Evolutionary conservation across 2,113 vertebrate species (phyloP), one percentile per base, ranked within the genome.

Genomic region (Alouatta palliata): DNA sequence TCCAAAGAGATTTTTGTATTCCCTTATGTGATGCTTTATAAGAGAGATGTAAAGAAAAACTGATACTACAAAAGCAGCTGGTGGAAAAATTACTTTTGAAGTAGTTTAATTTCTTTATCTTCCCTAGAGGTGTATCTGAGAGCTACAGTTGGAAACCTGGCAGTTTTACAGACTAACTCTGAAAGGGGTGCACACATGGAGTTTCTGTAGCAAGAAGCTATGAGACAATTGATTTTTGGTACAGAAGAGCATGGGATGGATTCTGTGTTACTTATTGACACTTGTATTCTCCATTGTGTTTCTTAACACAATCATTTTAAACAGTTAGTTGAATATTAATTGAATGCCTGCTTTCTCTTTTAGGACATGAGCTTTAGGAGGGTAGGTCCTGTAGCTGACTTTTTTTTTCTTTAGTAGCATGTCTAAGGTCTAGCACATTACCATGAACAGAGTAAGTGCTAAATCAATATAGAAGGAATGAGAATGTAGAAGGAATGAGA

Each of bases 71-170:
- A 95, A 91, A 90, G 79, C 56, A 95, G 47, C 71, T 94, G 40
- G 81, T 97, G 56, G 94, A 88, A 96, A 94, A 91, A 90, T 96
- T 92, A 87, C 97, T 96, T 97, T 95, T 93, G 84, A 94, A 81
- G 16, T 84, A 91, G 35, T 93, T 93, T 73, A 87, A 93, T 97
- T 96, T 98, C 83, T 91, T 85, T 96, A 71, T 96, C 40, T 90
- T 96, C 80, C 43, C 56, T 58, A 25, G 95, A 94, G 90, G 87
- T 85, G 43, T 40, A 97, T 87, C 87, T 96, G 97, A 97, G 86
- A 97, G 71, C 81, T 68, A 14, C 80, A 47, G 37, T 96, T 97
- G 93, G 94, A 96, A 97, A 96, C 86, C 94, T 98, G 87, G 87
- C 68, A 54, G 82, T 83, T 82, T 47, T 19, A 75, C 90, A 93